Percentiles rank a stretch among this genome's conserved stretches.
phyloP scores from a whole-genome alignment of 37 sponge, comb jelly and placozoan genomes.

The Agelas oroides region DNA sequence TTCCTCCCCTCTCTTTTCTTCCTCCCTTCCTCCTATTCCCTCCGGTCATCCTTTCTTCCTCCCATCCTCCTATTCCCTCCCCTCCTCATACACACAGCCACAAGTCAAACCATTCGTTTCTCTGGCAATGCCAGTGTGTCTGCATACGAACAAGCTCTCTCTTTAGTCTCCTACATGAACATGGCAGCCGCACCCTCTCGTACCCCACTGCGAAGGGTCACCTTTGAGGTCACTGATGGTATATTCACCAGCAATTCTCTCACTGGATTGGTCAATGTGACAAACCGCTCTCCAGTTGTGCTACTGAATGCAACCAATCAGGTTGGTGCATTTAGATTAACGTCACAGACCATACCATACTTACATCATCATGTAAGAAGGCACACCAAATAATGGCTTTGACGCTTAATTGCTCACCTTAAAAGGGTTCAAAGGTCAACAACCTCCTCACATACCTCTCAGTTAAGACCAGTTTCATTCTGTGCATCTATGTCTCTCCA shows the following conservation, averaged over 20 bases:
- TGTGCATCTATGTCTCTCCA: background rate
- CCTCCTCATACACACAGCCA: background rate
- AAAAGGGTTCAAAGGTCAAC: too few relatives aligned
- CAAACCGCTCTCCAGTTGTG: slow-evolving; percentile 34
- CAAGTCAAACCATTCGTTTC: slow-evolving; percentile 11
- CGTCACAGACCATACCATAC: background rate
- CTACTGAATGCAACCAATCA: slow-evolving; percentile 22
- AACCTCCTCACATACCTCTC: too few relatives aligned
- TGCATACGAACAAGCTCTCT: slow-evolving; percentile 41
- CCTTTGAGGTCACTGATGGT: slow-evolving; percentile 63
- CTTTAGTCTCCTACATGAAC: slow-evolving; percentile 52
- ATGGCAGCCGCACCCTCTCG: slow-evolving; percentile 46
- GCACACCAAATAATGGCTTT: too few relatives aligned
- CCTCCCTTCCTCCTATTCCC: too few relatives aligned
- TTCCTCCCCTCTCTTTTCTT: too few relatives aligned
- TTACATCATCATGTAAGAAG: too few relatives aligned
- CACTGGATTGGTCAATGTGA: slow-evolving; percentile 27
- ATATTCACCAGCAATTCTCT: slow-evolving; percentile 33
- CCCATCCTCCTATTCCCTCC: too few relatives aligned
- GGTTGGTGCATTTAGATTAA: background rate
- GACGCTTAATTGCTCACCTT: too few relatives aligned
- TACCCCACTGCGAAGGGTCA: slow-evolving; percentile 4
- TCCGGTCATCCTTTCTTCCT: too few relatives aligned
- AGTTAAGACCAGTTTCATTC: too few relatives aligned
- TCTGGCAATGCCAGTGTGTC: slow-evolving; percentile 25